Conservation (phyloP, 2,888 invertebrate species). For the Syritta pipiens region DNA sequence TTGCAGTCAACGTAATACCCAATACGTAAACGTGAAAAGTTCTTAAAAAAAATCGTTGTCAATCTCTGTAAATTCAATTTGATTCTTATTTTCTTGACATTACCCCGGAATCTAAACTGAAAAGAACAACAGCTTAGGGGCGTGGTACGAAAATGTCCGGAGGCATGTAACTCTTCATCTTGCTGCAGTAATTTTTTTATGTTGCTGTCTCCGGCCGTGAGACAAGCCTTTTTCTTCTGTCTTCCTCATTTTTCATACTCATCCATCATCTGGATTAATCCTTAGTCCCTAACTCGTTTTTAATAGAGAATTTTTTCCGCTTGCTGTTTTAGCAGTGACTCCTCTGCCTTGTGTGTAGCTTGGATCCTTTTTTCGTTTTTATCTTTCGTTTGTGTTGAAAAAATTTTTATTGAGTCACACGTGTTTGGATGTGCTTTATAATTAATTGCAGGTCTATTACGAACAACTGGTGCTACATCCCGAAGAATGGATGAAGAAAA, state of each 20-base stretch:
- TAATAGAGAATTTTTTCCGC: constrained; percentile 53
- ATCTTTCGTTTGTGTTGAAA: constrained; percentile 5
- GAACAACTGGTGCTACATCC: constrained; percentile 98
- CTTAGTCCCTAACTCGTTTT: constrained; percentile 59
- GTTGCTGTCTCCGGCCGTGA: neutral
- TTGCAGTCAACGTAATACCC: no score
- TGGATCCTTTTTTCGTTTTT: constrained; percentile 17
- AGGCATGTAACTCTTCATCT: no score
- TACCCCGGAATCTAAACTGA: no score
- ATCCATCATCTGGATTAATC: constrained; percentile 66
- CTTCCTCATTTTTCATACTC: neutral
- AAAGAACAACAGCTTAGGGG: no score
- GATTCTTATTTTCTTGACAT: no score
- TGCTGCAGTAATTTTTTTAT: no score
- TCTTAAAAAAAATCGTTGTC: no score
- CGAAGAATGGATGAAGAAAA: constrained; percentile 90
- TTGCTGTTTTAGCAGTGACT: neutral
- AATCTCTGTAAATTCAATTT: no score
- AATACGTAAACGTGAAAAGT: no score
- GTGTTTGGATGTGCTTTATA: constrained; percentile 67
- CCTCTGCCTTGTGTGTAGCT: neutral
- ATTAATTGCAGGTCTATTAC: constrained; percentile 88
- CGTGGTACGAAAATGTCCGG: no score
- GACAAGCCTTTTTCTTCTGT: neutral
- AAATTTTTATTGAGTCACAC: constrained; percentile 53